Evolutionary conservation across 2,888 invertebrate genomes (phyloP), one percentile per base, ranked within the genome.

Genomic region (Pimpla rufipes): DNA sequence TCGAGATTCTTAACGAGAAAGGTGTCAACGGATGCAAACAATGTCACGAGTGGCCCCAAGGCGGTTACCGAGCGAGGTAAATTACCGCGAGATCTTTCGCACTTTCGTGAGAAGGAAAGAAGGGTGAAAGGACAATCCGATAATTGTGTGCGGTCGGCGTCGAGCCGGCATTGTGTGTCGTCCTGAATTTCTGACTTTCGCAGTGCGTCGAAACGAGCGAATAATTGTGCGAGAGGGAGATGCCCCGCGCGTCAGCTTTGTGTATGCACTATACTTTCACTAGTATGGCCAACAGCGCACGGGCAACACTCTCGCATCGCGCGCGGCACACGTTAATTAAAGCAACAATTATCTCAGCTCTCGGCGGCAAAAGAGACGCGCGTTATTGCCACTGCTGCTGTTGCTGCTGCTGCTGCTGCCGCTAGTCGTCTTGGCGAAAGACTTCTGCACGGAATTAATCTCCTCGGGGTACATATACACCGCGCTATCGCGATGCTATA

Each of bases 331-430:
- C 83, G 83, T 80, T 83, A 83, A 83, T 83, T 83, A 80, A 83
- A 83, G 73, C 80, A 83, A 83, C 83, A 83, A 83, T 83, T 83
- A 83, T 77, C 83, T 80, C 77, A 62, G 80, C 80, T 77, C 83
- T 62, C 68, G 73, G 80, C 64, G 77, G 67, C 79, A 68, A 73
- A 76, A 73, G 77, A 77, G 80, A 77, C 68, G 77, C 67, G 77
- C 81, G 71, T 71, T 77, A 77, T 77, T 76, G 76, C 73, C 35
- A 40, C 42, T 67, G 35, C 40, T 50, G 40, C 71, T 73, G 64
- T 40, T 21, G 55, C 47, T 50, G 18, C 23, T 76, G 71, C 67
- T 52, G 52, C 40, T 74, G 37, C 37, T 57, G 59, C 55, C 66
- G 71, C 62, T 59, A 67, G 42, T 77, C 77, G 77, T 74, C 77